Percentiles rank a stretch among this genome's conserved stretches.
phyloP scores from a whole-genome alignment of 2,888 invertebrate genomes.

The Tortrix viridana region DNA sequence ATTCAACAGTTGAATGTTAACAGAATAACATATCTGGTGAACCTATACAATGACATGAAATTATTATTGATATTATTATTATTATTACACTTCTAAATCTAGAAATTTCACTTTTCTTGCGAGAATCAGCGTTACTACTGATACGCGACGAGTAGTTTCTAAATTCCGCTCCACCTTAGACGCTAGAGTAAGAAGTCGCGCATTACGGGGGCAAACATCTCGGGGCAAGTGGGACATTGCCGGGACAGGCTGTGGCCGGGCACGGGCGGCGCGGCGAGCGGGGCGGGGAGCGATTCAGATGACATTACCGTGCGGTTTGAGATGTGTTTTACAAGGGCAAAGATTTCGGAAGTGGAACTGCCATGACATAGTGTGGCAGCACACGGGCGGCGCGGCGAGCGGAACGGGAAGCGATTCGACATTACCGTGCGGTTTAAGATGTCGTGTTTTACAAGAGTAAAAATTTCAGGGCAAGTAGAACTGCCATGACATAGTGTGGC shows the following conservation, averaged over 20 bases:
- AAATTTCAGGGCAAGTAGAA: constrained; percentile 34
- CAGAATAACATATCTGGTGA: too few relatives aligned
- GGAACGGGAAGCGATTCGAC: too few relatives aligned
- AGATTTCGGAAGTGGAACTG: too few relatives aligned
- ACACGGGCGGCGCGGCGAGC: too few relatives aligned
- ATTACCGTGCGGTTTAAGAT: too few relatives aligned
- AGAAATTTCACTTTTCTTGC: too few relatives aligned
- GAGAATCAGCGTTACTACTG: neutral
- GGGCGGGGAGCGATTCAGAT: neutral
- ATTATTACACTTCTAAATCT: too few relatives aligned
- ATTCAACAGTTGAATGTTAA: too few relatives aligned
- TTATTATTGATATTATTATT: too few relatives aligned
- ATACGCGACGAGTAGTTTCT: neutral
- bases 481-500: constrained; percentile 7
- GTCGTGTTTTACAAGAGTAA: constrained; percentile 31
- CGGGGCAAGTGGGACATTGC: constrained; percentile 24
- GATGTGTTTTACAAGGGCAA: constrained; percentile 35
- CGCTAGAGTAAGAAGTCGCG: constrained; percentile 30
- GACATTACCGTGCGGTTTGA: neutral
- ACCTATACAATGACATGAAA: too few relatives aligned
- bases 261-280: constrained; percentile 9
- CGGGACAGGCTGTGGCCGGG: constrained; percentile 4
- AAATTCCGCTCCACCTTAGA: neutral
- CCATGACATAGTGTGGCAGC: too few relatives aligned
- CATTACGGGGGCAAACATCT: constrained; percentile 35